Base-by-base conservation (phyloP, 2,797 vertebrate genomes). In the Sphenodon punctatus region DNA sequence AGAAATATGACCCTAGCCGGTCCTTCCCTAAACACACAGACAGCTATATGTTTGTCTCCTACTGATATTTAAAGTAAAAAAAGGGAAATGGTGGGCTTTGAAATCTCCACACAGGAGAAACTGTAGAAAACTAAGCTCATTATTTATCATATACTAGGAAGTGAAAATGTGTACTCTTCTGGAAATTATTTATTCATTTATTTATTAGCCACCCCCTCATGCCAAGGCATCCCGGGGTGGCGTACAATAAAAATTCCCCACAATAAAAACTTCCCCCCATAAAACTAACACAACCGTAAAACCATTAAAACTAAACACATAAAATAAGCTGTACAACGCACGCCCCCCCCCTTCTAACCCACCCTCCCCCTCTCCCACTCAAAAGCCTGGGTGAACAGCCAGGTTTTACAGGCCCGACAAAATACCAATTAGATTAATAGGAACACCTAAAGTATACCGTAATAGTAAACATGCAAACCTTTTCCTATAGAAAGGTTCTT, bases 381-480 rank as follows among this genome's bases (percentile, higher is more conserved):
- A n/a, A n/a, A n/a, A n/a, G n/a, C n/a, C n/a, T n/a, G n/a, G n/a
- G n/a, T n/a, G n/a, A n/a, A n/a, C n/a, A n/a, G n/a, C n/a, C n/a
- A n/a, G n/a, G n/a, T n/a, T n/a, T n/a, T n/a, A n/a, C n/a, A n/a
- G n/a, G n/a, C n/a, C n/a, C n/a, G n/a, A n/a, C n/a, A n/a, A n/a
- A n/a, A n/a, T n/a, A n/a, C n/a, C 80, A 79, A 90, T 84, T 87
- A 87, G 43, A 34, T 43, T 46, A 19, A 20, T 90, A 68, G 39
- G 23, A 86, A 59, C 75, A 82, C 75, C 87, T 75, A 77, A 84
- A 4, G 2, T 73, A 79, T 16, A 41, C 67, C 76, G 69, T 53
- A 75, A 82, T 60, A 86, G 66, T 61, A 85, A 90, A 80, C 61
- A 77, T 16, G n/a, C 30, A 9, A 11, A 20, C 67, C 79, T 66